Percentiles rank a stretch among this genome's conserved stretches.
These are phyloP conservation scores for Parnassius orleans DNA, from an alignment of 2,888 invertebrate species.

Conservation along the genomic window DNA sequence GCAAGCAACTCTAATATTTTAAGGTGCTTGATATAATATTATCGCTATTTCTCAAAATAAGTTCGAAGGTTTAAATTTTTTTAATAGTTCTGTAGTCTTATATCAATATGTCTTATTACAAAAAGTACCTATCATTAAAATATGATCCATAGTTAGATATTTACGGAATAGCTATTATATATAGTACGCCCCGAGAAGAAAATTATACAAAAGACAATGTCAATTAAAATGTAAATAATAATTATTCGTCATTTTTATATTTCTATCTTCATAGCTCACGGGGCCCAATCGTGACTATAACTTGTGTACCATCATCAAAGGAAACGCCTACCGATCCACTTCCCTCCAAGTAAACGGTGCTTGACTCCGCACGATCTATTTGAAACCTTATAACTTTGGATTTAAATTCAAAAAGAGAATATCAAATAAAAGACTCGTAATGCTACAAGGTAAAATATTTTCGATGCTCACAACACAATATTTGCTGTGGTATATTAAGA, in stretches of 20 bases:
- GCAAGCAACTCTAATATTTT: too few species aligned
- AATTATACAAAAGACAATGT: not conserved
- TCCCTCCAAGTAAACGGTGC: constrained; percentile 41
- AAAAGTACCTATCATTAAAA: too few species aligned
- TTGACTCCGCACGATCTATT: constrained; percentile 31
- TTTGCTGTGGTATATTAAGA: constrained; percentile 12
- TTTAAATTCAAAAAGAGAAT: constrained; percentile 26
- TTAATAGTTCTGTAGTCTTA: too few species aligned
- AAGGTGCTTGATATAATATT: too few species aligned
- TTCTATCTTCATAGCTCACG: constrained; percentile 26
- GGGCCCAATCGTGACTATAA: constrained; percentile 57
- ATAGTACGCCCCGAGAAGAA: not conserved
- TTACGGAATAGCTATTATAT: too few species aligned
- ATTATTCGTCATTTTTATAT: not conserved
- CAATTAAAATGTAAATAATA: not conserved
- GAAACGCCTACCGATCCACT: constrained; percentile 67
- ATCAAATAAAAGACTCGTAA: constrained; percentile 7
- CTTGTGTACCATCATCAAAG: constrained; percentile 47
- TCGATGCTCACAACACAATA: constrained; percentile 1
- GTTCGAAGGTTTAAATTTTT: too few species aligned
- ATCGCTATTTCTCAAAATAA: too few species aligned
- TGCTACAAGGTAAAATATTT: not conserved
- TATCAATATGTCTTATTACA: too few species aligned
- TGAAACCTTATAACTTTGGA: constrained; percentile 37
- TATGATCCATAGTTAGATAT: too few species aligned